These are phyloP conservation scores for Fregetta grallaria DNA, from an alignment of 2,113 vertebrate genomes.

Conservation along the genomic window DNA sequence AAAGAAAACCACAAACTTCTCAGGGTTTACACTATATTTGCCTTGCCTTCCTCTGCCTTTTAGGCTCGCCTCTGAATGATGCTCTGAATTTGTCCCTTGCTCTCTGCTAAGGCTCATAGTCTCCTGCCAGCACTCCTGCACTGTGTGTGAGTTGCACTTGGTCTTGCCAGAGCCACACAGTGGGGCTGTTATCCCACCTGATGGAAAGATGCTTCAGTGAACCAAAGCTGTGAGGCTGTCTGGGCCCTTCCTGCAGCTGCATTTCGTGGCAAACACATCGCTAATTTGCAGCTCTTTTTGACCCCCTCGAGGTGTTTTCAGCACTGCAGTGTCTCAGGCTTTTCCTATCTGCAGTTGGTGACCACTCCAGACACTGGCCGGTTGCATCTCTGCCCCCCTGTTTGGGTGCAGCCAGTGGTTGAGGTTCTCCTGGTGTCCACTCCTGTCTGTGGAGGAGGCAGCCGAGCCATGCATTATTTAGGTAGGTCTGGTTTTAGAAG, in stretches of 20 bases:
- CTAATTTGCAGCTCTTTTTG: not conserved
- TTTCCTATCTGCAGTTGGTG: not conserved
- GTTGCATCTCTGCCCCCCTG: not conserved
- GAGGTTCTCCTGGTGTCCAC: not conserved
- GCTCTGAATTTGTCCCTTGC: not conserved
- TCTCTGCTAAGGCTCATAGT: not conserved
- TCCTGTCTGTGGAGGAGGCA: accelerated
- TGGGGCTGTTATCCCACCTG: not conserved
- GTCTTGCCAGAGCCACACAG: not conserved
- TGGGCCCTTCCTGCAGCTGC: not conserved
- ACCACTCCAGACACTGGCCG: accelerated
- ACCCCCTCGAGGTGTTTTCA: not conserved
- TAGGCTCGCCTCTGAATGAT: not conserved
- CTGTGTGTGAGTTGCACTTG: not conserved
- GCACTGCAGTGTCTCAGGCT: not conserved
- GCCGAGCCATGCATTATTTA: not conserved
- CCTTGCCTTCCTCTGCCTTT: not conserved
- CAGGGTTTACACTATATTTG: not conserved
- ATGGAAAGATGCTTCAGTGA: not conserved
- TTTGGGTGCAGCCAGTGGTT: not conserved
- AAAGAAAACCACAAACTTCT: not conserved
- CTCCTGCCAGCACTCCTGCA: not conserved
- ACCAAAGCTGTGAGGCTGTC: not conserved
- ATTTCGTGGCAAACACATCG: too few species aligned
- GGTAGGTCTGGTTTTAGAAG: not conserved